A percentile compares a stretch with the other conserved stretches of the same genome.
These are phyloP conservation scores for Astropecten irregularis DNA, from an alignment of 53 echinoderm and acorn worm genomes.

Conservation along the genomic window DNA sequence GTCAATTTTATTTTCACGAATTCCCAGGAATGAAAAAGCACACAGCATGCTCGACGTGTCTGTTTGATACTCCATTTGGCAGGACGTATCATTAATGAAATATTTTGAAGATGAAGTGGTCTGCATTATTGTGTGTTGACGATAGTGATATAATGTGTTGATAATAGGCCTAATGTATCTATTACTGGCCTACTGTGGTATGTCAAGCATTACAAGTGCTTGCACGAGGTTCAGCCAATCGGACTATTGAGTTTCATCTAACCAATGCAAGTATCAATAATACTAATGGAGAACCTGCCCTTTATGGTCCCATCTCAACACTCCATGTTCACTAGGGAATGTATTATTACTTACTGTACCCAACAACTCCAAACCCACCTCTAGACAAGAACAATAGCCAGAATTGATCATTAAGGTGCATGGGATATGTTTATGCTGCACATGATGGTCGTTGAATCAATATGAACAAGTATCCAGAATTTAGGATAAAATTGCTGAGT, in stretches of 20 bases:
- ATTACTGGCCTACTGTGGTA: constrained; percentile 10
- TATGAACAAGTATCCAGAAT: too few species aligned
- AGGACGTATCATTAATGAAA: too few species aligned
- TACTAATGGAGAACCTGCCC: constrained; percentile 26
- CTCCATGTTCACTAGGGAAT: background rate
- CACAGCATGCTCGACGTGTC: too few species aligned
- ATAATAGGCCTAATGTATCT: constrained; percentile 23
- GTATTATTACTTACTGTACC: background rate
- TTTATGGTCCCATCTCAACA: background rate
- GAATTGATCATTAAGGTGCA: too few species aligned
- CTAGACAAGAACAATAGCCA: too few species aligned
- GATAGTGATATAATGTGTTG: background rate
- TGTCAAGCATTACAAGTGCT: constrained; percentile 12
- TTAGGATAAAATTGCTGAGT: too few species aligned
- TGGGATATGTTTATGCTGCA: too few species aligned
- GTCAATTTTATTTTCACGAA: too few species aligned
- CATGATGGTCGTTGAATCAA: too few species aligned
- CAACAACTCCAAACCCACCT: background rate
- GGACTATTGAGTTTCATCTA: constrained; percentile 17
- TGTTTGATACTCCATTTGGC: too few species aligned
- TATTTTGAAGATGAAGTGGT: too few species aligned
- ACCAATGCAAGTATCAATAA: constrained; percentile 2
- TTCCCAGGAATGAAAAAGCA: too few species aligned
- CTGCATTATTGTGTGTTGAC: background rate
- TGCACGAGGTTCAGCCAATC: background rate